These are phyloP conservation scores for Drosophila setifemur DNA, from an alignment of 1,140 invertebrate genomes.

Conservation along the genomic window DNA sequence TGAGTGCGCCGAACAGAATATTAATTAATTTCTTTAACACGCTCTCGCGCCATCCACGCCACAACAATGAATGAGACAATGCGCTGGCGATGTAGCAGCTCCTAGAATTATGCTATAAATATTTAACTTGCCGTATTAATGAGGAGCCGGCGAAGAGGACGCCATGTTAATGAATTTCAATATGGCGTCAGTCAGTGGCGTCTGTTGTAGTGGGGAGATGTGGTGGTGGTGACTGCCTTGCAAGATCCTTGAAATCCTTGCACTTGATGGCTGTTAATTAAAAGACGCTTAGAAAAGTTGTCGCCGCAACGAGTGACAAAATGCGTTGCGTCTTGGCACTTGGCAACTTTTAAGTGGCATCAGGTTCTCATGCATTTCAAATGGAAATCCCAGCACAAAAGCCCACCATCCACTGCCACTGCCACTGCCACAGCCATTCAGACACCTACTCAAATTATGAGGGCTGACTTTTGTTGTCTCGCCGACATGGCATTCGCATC, in stretches of 20 bases:
- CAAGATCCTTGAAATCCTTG: constrained; percentile 70
- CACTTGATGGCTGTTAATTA: constrained; percentile 78
- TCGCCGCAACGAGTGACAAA: constrained; percentile 34
- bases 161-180: constrained; percentile 79
- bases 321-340: constrained; percentile 36
- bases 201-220: no score
- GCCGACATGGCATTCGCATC: neutral
- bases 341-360: constrained; percentile 62
- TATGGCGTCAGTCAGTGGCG: constrained; percentile 64
- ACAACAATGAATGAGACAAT: constrained; percentile 76
- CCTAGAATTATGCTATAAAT: constrained; percentile 79
- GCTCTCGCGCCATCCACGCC: constrained; percentile 37
- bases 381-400: constrained; percentile 35
- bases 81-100: constrained; percentile 62
- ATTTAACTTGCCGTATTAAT: constrained; percentile 80
- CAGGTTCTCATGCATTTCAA: constrained; percentile 50
- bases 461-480: constrained; percentile 21
- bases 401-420: neutral
- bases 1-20: constrained; percentile 56
- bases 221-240: constrained; percentile 26
- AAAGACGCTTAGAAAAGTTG: constrained; percentile 73
- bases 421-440: neutral
- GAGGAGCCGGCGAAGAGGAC: constrained; percentile 41
- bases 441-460: constrained; percentile 39
- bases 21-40: constrained; percentile 80